Conservation (phyloP, 2,113 vertebrate species). For the Dolichallabes microphthalmus region DNA sequence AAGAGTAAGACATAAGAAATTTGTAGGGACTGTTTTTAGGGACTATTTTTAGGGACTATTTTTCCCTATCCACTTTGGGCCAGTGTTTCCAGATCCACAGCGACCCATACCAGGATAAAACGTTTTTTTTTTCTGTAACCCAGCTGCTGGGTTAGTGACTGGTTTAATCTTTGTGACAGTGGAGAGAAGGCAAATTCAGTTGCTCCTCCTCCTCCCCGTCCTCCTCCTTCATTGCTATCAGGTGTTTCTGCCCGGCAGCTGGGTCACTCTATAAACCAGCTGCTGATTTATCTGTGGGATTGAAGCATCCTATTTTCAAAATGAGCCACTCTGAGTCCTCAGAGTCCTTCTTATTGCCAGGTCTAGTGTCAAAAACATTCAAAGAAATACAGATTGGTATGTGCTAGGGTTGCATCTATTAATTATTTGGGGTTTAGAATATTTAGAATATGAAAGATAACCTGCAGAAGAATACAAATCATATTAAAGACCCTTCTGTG, state of each 20-base stretch:
- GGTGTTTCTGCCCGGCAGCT: constrained; percentile 23
- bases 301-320: constrained; percentile 2
- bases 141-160: constrained; percentile 11
- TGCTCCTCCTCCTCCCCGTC: neutral
- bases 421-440: neutral
- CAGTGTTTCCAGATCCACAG: neutral
- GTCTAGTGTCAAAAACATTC: neutral
- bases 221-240: neutral
- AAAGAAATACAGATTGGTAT: neutral
- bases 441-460: neutral
- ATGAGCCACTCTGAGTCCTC: neutral
- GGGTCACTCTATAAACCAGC: constrained; percentile 24
- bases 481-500: neutral
- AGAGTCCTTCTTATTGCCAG: neutral
- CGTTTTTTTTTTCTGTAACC: neutral
- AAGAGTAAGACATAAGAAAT: constrained; percentile 4
- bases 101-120: neutral
- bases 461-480: neutral
- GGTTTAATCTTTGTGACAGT: constrained; percentile 12
- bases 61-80: neutral
- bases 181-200: neutral
- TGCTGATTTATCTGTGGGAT: constrained; percentile 17
- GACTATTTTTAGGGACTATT: neutral
- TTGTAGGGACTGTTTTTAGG: neutral
- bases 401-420: neutral